Evolutionary conservation across 2,797 vertebrate species (phyloP).

Genomic region (Manis javanica): DNA sequence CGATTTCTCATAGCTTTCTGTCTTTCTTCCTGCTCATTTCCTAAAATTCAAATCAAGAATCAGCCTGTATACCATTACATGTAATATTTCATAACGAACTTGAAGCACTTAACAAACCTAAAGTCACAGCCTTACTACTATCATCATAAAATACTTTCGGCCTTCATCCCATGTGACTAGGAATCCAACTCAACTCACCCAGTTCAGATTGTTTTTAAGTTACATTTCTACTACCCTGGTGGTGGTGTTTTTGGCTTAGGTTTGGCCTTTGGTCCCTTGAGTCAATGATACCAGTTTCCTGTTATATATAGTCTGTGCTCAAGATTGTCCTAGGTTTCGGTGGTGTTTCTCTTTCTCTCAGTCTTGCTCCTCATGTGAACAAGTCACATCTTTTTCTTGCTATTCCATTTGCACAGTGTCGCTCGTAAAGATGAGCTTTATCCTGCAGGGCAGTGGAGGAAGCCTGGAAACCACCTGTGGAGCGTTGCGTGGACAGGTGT

Average conservation of each 20-base stretch:
- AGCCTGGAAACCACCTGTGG: neutral
- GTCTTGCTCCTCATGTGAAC: slow-evolving; percentile 58
- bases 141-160: slow-evolving; percentile 34
- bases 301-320: neutral
- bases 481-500: neutral
- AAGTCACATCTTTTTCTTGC: slow-evolving; percentile 18
- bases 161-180: slow-evolving; percentile 24
- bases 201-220: slow-evolving; percentile 27
- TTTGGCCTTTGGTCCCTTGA: slow-evolving; percentile 32
- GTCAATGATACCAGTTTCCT: slow-evolving; percentile 1
- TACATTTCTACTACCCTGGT: neutral
- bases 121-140: neutral
- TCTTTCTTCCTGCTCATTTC: slow-evolving; percentile 23
- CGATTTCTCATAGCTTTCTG: neutral
- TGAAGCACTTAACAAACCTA: slow-evolving; percentile 7
- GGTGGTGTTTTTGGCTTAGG: neutral
- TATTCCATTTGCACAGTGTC: slow-evolving; percentile 3
- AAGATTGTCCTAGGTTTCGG: neutral
- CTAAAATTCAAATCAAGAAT: slow-evolving; percentile 23
- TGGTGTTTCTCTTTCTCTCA: slow-evolving; percentile 36
- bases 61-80: neutral
- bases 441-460: slow-evolving; percentile 47
- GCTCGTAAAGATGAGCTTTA: neutral
- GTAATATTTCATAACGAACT: slow-evolving; percentile 6
- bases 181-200: slow-evolving; percentile 19